phyloP scores from a whole-genome alignment of 2,113 vertebrate species.

The Atractosteus spatula region DNA sequence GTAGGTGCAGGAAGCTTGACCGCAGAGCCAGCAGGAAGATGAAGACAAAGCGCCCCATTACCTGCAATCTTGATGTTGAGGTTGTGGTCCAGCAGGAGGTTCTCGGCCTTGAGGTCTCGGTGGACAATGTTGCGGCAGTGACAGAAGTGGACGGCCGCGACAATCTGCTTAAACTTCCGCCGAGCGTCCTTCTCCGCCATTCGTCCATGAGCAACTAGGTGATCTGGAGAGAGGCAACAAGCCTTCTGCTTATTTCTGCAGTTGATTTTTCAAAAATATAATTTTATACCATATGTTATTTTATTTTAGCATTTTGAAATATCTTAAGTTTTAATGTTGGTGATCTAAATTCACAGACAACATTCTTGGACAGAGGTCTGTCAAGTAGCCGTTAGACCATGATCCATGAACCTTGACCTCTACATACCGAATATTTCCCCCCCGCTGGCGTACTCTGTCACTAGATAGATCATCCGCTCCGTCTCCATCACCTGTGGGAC shows the following conservation, averaged over 20 bases:
- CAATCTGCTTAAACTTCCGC: constrained; percentile 96
- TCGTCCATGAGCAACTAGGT: constrained; percentile 92
- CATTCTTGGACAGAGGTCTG: constrained; percentile 5
- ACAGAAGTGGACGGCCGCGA: constrained; percentile 94
- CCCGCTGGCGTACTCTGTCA: constrained; percentile 97
- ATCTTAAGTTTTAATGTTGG: no score
- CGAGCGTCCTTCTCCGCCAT: constrained; percentile 98
- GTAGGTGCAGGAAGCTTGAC: constrained; percentile 37
- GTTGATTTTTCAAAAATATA: no score
- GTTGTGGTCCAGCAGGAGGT: constrained; percentile 92
- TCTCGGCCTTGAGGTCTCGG: constrained; percentile 96
- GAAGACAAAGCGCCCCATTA: constrained; percentile 36
- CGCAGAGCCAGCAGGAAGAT: not conserved
- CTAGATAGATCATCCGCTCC: constrained; percentile 96
- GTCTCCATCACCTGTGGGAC: constrained; percentile 92
- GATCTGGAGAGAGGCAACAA: constrained; percentile 66
- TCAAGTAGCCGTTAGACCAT: not conserved
- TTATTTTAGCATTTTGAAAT: no score
- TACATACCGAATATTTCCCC: constrained; percentile 97
- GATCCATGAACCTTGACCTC: no score
- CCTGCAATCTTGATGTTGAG: constrained; percentile 92
- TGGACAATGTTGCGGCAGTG: constrained; percentile 96
- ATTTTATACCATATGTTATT: no score
- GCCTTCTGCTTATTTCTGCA: no score
- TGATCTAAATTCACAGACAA: no score